Evolutionary conservation across 2,113 vertebrate genomes (phyloP).

Genomic region (Loxodonta africana): DNA sequence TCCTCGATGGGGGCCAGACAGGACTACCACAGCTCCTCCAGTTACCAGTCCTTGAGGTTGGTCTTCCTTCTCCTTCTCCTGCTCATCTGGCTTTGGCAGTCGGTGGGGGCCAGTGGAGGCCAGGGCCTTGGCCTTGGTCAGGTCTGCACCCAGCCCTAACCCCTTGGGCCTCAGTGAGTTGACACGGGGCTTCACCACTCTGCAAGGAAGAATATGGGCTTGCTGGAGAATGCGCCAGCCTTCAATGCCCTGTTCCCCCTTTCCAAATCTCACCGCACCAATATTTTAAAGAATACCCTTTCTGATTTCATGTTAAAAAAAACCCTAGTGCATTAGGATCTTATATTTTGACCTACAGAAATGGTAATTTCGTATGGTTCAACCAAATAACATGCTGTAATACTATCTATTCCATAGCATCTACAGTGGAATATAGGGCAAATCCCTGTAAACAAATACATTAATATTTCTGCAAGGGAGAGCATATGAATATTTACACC

Average conservation of each 20-base stretch:
- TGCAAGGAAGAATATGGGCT: constrained; percentile 73
- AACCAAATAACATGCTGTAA: neutral
- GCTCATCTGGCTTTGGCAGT: constrained; percentile 71
- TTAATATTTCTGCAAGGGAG: constrained; percentile 20
- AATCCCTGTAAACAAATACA: constrained; percentile 35
- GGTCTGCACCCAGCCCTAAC: constrained; percentile 94
- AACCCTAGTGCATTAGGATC: neutral
- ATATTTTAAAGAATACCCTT: neutral
- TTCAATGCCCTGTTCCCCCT: neutral
- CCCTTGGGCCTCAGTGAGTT: constrained; percentile 91
- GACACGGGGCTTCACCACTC: constrained; percentile 93
- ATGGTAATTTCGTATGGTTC: constrained; percentile 28
- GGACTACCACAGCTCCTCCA: constrained; percentile 90
- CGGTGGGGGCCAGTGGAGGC: constrained; percentile 83
- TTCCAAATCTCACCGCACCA: neutral
- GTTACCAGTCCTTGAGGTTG: constrained; percentile 89
- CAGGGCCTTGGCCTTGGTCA: constrained; percentile 89
- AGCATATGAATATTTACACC: neutral
- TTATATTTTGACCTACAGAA: constrained; percentile 5
- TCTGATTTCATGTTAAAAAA: neutral
- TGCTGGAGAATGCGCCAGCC: neutral
- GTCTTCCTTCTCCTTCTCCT: constrained; percentile 83
- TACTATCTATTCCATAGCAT: neutral
- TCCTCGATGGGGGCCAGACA: constrained; percentile 92
- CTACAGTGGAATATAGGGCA: neutral